These are phyloP conservation scores for Agrochola lychnidis DNA, from an alignment of 2,888 invertebrate species.

Conservation along the genomic window DNA sequence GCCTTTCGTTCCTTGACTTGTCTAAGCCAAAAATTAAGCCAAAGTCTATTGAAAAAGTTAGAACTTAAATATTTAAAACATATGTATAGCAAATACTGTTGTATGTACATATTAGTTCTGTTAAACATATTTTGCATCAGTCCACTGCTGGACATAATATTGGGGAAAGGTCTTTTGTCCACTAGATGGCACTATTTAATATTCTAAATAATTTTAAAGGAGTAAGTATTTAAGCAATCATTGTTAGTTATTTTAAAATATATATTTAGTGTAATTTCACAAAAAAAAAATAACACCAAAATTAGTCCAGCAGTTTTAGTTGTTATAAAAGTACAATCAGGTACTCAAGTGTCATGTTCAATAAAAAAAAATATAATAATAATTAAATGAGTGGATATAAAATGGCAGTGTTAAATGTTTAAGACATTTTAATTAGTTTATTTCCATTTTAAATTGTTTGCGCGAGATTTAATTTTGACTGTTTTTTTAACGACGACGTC, in stretches of 20 bases:
- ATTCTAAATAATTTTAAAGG: slow-evolving; percentile 53
- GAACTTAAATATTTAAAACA: slow-evolving; percentile 63
- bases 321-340: slow-evolving; percentile 78
- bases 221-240: slow-evolving; percentile 21
- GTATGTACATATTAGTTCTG: slow-evolving; percentile 62
- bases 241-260: slow-evolving; percentile 35
- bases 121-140: slow-evolving; percentile 63
- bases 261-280: slow-evolving; percentile 28
- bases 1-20: slow-evolving; percentile 72
- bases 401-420: slow-evolving; percentile 63
- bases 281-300: slow-evolving; percentile 38
- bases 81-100: slow-evolving; percentile 65
- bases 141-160: slow-evolving; percentile 62
- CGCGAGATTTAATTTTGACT: slow-evolving; percentile 58
- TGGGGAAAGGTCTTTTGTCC: slow-evolving; percentile 43
- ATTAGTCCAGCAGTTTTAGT: slow-evolving; percentile 65
- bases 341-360: slow-evolving; percentile 79
- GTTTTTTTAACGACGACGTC: neutral
- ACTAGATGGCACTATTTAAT: slow-evolving; percentile 48
- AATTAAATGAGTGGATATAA: slow-evolving; percentile 59
- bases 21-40: slow-evolving; percentile 88
- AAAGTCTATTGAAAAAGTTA: slow-evolving; percentile 81
- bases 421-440: slow-evolving; percentile 64
- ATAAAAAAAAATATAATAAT: slow-evolving; percentile 63
- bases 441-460: slow-evolving; percentile 50